phyloP scores from a whole-genome alignment of 2,888 invertebrate species.

The Tuta absoluta region DNA sequence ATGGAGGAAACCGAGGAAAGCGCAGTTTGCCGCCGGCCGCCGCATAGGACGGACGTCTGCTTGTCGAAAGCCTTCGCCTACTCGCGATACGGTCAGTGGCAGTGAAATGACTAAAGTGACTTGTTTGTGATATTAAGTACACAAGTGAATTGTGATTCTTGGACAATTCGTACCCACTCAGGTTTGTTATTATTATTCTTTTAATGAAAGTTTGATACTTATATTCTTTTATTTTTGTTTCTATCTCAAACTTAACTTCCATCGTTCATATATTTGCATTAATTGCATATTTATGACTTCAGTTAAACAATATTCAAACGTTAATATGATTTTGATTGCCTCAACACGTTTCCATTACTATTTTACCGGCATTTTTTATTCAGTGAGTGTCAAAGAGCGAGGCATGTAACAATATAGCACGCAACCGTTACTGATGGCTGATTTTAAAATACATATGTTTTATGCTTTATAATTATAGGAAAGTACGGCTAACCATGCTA shows the following conservation, averaged over 20 bases:
- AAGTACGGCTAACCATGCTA: not conserved
- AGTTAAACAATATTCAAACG: conserved; percentile 10
- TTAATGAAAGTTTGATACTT: not conserved
- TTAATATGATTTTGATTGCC: conserved; percentile 17
- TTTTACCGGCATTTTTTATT: conserved; percentile 4
- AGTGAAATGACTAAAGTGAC: conserved; percentile 53
- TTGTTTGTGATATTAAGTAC: conserved; percentile 43
- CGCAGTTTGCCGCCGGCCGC: conserved; percentile 56
- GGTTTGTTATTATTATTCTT: not conserved
- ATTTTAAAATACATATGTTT: conserved; percentile 14
- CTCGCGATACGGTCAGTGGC: conserved; percentile 45
- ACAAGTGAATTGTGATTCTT: conserved; percentile 37
- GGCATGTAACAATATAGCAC: conserved; percentile 10
- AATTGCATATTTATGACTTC: conserved; percentile 19
- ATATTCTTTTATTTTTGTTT: conserved; percentile 15
- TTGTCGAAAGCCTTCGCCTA: conserved; percentile 20
- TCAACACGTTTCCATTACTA: not conserved
- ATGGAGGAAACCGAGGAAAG: conserved; percentile 34
- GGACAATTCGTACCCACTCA: not conserved
- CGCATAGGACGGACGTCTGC: conserved; percentile 43
- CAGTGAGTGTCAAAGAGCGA: conserved; percentile 2
- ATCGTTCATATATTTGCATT: conserved; percentile 1
- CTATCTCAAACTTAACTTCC: not conserved
- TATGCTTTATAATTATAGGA: conserved; percentile 1
- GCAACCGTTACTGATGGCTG: not conserved